Evolutionary conservation across 2,797 vertebrate genomes (phyloP).

Genomic region (Furcifer pardalis): DNA sequence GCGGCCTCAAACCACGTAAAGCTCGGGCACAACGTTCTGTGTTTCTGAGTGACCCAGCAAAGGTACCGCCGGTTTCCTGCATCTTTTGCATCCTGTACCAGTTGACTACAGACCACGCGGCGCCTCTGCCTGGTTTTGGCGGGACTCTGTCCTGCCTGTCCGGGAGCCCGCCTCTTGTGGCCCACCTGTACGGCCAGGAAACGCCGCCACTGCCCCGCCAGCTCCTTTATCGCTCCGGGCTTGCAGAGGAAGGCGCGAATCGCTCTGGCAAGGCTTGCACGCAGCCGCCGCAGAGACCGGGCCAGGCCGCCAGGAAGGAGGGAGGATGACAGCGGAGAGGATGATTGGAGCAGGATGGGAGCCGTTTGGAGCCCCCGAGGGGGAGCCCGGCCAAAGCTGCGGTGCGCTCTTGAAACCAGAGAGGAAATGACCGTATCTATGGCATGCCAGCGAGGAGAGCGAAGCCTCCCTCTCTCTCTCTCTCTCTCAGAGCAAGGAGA

Average conservation of each 20-base stretch:
- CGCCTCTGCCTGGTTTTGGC: too few relatives aligned
- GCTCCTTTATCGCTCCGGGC: constrained; percentile 80
- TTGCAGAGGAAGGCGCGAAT: constrained; percentile 77
- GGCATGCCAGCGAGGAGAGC: constrained; percentile 95
- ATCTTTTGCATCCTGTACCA: too few relatives aligned
- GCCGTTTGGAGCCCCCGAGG: constrained; percentile 98
- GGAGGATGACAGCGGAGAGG: constrained; percentile 74
- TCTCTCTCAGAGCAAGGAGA: constrained; percentile 68
- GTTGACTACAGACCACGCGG: too few relatives aligned
- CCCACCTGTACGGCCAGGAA: too few relatives aligned
- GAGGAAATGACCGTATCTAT: constrained; percentile 99
- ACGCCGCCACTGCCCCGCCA: constrained; percentile 77
- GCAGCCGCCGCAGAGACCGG: too few relatives aligned
- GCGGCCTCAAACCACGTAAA: too few relatives aligned
- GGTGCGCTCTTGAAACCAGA: constrained; percentile 99
- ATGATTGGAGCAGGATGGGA: constrained; percentile 98
- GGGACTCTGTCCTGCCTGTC: too few relatives aligned
- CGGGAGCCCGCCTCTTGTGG: too few relatives aligned
- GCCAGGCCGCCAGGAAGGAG: constrained; percentile 79
- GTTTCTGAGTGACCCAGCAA: too few relatives aligned
- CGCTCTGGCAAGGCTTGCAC: too few relatives aligned
- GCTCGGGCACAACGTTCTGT: too few relatives aligned
- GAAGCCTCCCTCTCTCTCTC: constrained; percentile 38
- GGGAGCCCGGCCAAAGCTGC: constrained; percentile 97
- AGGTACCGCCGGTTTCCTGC: too few relatives aligned